Evolutionary conservation across 1,140 invertebrate genomes (phyloP).

Genomic region (Eriosoma lanigerum): DNA sequence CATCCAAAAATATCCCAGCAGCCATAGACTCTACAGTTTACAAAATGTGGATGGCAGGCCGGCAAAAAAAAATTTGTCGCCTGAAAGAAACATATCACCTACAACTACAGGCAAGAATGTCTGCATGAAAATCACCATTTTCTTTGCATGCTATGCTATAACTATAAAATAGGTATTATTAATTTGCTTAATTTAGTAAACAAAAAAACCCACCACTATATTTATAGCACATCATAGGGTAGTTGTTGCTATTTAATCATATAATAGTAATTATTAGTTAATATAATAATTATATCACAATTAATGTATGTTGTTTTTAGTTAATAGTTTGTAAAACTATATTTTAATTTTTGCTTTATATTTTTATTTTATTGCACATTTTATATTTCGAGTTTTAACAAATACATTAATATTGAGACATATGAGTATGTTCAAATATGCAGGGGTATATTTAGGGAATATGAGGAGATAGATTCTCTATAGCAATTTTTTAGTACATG

Average conservation of each 20-base stretch:
- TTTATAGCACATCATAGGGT: conserved; percentile 24
- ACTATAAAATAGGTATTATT: not conserved
- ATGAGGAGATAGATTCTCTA: no score
- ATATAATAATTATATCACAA: not conserved
- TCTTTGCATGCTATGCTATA: conserved; percentile 32
- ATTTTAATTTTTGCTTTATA: not conserved
- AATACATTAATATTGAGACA: no score
- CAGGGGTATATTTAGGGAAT: no score
- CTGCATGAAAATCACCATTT: conserved; percentile 31
- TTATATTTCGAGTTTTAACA: not conserved
- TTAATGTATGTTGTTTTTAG: not conserved
- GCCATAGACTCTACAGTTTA: conserved; percentile 42
- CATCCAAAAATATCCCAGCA: conserved; percentile 38
- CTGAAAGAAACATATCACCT: conserved; percentile 50
- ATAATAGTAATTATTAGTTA: not conserved
- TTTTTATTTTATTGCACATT: not conserved
- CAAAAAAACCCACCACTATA: not conserved
- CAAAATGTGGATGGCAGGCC: conserved; percentile 43
- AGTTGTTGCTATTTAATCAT: not conserved
- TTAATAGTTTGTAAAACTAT: not conserved
- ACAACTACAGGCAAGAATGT: conserved; percentile 48
- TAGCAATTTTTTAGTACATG: no score
- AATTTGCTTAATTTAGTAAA: conserved; percentile 19
- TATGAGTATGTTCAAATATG: no score
- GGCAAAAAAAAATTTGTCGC: conserved; percentile 45